Base-by-base conservation (phyloP, 2,797 vertebrate species). In the Rhyacichthys aspro region DNA sequence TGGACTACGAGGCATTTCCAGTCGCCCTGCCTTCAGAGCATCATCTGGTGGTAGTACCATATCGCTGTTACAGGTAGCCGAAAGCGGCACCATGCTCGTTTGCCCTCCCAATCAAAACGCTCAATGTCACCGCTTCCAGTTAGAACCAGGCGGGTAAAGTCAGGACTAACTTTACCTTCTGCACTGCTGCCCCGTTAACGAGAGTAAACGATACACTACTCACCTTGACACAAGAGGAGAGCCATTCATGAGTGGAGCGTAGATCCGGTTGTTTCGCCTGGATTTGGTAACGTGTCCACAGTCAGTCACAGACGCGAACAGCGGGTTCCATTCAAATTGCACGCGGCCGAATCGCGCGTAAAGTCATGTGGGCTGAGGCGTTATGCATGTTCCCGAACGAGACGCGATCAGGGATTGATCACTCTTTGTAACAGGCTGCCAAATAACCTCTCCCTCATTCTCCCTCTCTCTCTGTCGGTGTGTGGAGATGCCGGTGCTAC, bases 161-260 rank as follows among this genome's bases (percentile, higher is more conserved):
- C 72, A 38, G 32, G 19, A 5, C 46, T 58, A 88, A 86, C 76
- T 84, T 86, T 78, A 15, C 28, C 54, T 47, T 11, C 9, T 34
- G 43, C 45, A 43, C 47, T 58, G 58, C 66, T n/a, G 55, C 55
- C 53, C 53, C 16, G 37, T 39, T 1, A 1, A 34, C 15, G n/a
- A 45, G 16, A 37, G 55, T 8, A 36, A 55, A 48, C 39, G 59
- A 67, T 33, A 28, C 42, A 64, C 28, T 17, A 76, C 89, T 90
- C 88, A 91, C 89, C 88, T 88, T 86, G 77, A 80, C 61, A 83
- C 9, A 60, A 52, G 70, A 74, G 59, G 52, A 80, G 74, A 74
- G 54, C 73, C 78, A 64, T 75, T 84, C 79, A 76, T 59, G 73
- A 79, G 57, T 39, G 50, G 5, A 63, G 67, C 39, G 16, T 41